phyloP scores from a whole-genome alignment of 2,888 invertebrate genomes.

The Cheilosia soror region DNA sequence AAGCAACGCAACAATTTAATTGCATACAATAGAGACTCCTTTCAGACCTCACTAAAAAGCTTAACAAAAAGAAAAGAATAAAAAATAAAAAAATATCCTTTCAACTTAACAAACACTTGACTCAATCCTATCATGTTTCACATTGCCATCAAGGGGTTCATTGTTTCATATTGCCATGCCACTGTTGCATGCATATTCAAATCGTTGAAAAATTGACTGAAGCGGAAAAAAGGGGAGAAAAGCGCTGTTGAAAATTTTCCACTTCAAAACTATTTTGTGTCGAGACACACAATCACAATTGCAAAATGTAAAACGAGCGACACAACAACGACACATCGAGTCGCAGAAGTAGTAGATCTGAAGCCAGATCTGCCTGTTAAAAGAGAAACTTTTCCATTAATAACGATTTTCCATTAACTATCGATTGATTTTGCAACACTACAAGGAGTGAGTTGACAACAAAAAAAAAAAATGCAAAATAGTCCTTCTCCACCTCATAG shows the following conservation, averaged over 20 bases:
- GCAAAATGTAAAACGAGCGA: slow-evolving; percentile 44
- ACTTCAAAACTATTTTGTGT: slow-evolving; percentile 62
- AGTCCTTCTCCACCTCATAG: slow-evolving; percentile 16
- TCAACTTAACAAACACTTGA: slow-evolving; percentile 73
- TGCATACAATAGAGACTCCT: slow-evolving; percentile 49
- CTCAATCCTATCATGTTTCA: slow-evolving; percentile 73
- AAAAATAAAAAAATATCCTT: slow-evolving; percentile 21
- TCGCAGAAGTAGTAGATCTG: background rate
- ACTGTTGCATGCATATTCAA: slow-evolving; percentile 64
- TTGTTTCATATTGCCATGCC: slow-evolving; percentile 46
- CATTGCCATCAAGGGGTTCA: slow-evolving; percentile 55
- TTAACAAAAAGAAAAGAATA: slow-evolving; percentile 15
- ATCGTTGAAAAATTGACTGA: slow-evolving; percentile 64
- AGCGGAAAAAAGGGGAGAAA: slow-evolving; percentile 32
- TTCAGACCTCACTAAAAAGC: slow-evolving; percentile 3
- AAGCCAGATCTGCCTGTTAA: slow-evolving; percentile 35
- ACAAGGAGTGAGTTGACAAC: slow-evolving; percentile 25
- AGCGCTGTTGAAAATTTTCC: slow-evolving; percentile 52
- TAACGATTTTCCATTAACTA: slow-evolving; percentile 84
- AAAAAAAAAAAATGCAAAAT: slow-evolving; percentile 11
- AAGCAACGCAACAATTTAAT: slow-evolving; percentile 50
- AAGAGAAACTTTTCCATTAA: slow-evolving; percentile 82
- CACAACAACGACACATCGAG: slow-evolving; percentile 17
- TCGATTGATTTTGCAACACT: slow-evolving; percentile 83
- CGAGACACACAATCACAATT: slow-evolving; percentile 62